Conservation (phyloP, 2,888 invertebrate genomes). For the Sphaeridia pumilis region DNA sequence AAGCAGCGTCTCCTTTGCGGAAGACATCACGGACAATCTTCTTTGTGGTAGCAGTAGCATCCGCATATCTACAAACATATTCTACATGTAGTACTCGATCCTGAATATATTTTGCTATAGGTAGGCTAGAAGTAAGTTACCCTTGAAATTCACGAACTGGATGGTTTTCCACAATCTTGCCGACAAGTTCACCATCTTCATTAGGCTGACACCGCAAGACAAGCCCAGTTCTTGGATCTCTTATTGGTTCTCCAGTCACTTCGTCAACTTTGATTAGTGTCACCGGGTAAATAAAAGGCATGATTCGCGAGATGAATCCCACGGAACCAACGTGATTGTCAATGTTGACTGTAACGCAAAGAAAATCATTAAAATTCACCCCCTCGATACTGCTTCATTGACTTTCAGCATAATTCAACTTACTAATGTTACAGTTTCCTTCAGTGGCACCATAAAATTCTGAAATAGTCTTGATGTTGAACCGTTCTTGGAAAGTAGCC, state of each 20-base stretch:
- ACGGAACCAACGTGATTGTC: slow-evolving; percentile 88
- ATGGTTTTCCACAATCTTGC: slow-evolving; percentile 81
- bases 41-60: slow-evolving; percentile 76
- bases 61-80: slow-evolving; percentile 48
- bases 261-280: slow-evolving; percentile 83
- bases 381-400: too few species aligned
- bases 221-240: slow-evolving; percentile 64
- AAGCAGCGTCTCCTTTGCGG: slow-evolving; percentile 76
- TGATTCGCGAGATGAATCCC: slow-evolving; percentile 82
- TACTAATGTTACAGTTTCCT: slow-evolving; percentile 91
- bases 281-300: slow-evolving; percentile 83
- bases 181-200: slow-evolving; percentile 92
- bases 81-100: too few species aligned
- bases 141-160: slow-evolving; percentile 86
- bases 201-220: slow-evolving; percentile 58
- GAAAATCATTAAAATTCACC: too few species aligned
- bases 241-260: slow-evolving; percentile 74
- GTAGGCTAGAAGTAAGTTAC: too few species aligned
- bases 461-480: slow-evolving; percentile 67
- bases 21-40: slow-evolving; percentile 85
- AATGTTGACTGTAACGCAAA: slow-evolving; percentile 59
- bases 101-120: too few species aligned
- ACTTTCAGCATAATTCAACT: too few species aligned
- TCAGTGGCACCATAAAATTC: slow-evolving; percentile 98
- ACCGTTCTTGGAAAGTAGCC: slow-evolving; percentile 74